Conservation (phyloP, 2,113 vertebrate species). For the Diglossa brunneiventris region DNA sequence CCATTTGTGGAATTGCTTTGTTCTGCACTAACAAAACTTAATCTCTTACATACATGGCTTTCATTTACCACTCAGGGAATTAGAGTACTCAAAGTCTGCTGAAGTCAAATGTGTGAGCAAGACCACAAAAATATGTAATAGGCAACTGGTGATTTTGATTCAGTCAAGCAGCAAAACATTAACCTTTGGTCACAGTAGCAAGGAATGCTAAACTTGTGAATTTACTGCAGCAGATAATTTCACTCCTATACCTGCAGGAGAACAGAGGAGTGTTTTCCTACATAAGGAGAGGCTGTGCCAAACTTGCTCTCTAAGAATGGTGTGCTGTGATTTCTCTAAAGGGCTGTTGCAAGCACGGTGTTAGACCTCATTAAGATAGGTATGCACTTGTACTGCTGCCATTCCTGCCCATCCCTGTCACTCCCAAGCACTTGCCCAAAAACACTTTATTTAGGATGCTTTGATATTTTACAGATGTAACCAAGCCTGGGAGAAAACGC, state of each 20-base stretch:
- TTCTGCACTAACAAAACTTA: slow-evolving; percentile 14
- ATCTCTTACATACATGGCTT: background rate
- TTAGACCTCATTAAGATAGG: background rate
- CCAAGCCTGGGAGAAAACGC: background rate
- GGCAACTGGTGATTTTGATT: slow-evolving; percentile 31
- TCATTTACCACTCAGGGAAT: slow-evolving; percentile 18
- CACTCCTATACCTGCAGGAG: background rate
- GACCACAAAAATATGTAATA: background rate
- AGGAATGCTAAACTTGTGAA: slow-evolving; percentile 13
- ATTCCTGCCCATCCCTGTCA: background rate
- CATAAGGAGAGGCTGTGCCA: background rate
- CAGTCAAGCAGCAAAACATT: slow-evolving; percentile 22
- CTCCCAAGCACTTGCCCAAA: background rate
- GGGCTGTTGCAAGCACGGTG: background rate
- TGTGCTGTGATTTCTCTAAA: background rate
- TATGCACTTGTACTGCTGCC: background rate
- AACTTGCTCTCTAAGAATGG: background rate
- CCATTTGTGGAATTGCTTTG: slow-evolving; percentile 14
- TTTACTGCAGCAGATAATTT: slow-evolving; percentile 7
- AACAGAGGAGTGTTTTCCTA: background rate
- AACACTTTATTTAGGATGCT: background rate
- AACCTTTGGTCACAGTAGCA: slow-evolving; percentile 42
- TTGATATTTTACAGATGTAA: background rate
- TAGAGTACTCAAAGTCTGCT: background rate
- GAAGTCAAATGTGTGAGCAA: background rate